Conservation (phyloP, 1,140 invertebrate genomes). For the Calliopsis andreniformis region DNA sequence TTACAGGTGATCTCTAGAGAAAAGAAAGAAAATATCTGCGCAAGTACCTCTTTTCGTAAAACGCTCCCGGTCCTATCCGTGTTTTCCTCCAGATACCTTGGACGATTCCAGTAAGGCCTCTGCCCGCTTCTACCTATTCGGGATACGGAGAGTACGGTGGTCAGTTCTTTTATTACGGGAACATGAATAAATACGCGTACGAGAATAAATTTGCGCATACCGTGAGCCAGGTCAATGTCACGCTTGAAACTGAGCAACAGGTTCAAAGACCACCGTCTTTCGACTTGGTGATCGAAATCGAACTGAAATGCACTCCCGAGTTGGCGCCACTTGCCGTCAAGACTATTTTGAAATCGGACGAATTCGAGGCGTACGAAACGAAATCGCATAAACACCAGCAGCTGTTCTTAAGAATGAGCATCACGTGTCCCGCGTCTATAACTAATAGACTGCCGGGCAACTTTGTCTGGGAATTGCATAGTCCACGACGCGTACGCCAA, state of each 20-base stretch:
- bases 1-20: conserved; percentile 40
- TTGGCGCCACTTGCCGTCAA: conserved; percentile 72
- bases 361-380: conserved; percentile 59
- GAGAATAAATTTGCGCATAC: conserved; percentile 68
- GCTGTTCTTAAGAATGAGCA: conserved; percentile 70
- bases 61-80: not conserved
- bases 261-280: conserved; percentile 44
- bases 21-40: not conserved
- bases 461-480: conserved; percentile 72
- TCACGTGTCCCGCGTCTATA: conserved; percentile 70
- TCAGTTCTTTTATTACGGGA: conserved; percentile 77
- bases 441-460: conserved; percentile 72
- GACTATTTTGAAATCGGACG: conserved; percentile 63
- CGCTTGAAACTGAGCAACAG: conserved; percentile 41
- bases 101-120: conserved; percentile 49
- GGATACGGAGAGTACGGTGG: conserved; percentile 78
- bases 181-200: conserved; percentile 78
- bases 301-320: conserved; percentile 76
- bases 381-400: conserved; percentile 58
- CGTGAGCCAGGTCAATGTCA: conserved; percentile 21
- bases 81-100: conserved; percentile 1
- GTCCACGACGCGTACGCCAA: conserved; percentile 36
- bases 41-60: no score
- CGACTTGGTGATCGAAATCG: conserved; percentile 70
- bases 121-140: conserved; percentile 72